Base-by-base conservation (phyloP, 2,113 vertebrate genomes). In the Cyanoramphus novaezelandiae region DNA sequence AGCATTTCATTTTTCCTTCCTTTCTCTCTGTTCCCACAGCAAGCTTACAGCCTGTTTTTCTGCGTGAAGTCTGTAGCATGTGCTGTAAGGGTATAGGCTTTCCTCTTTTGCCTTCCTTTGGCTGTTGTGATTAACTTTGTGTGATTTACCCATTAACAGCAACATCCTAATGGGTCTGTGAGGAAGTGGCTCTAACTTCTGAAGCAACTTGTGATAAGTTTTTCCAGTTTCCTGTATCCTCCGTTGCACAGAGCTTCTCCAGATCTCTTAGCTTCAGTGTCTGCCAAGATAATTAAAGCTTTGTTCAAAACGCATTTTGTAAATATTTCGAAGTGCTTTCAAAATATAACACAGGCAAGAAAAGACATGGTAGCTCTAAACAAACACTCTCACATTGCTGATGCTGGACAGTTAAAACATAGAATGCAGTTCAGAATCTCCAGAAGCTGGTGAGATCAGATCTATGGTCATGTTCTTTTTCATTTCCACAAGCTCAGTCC, bases 221-320 rank as follows among this genome's bases (percentile, higher is more conserved):
- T 94, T 88, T 82, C 33, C 21, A 39, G 39, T 82, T 86, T 82
- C 46, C 17, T 29, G 0, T 84, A 47, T 88, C 31, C 7, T 65
- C 11, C 53, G 11, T n/a, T 18, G 10, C 75, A 71, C 28, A 39
- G 43, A 81, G 29, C 28, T 91, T 87, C 27, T 94, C 25, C 63
- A 82, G 63, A 25, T 39, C 19, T 85, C 25, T 46, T 64, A 12
- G 11, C 21, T 82, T 91, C 44, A 35, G 7, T 39, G 13, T 47
- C 74, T 80, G 33, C 20, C 60, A 70, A 70, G 21, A 13, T 53
- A 57, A 11, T 87, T 46, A 37, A 68, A 35, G 12, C 75, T 87
- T 78, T 75, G 28, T 35, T 50, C 23, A 16, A 5, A 19, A 5
- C 0, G 0, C 11, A 6, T 79, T 84, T 64, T 3, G 1, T 62